Evolutionary conservation across 2,113 vertebrate species (phyloP), one percentile per base, ranked within the genome.

Genomic region (human (Homo sapiens)): DNA sequence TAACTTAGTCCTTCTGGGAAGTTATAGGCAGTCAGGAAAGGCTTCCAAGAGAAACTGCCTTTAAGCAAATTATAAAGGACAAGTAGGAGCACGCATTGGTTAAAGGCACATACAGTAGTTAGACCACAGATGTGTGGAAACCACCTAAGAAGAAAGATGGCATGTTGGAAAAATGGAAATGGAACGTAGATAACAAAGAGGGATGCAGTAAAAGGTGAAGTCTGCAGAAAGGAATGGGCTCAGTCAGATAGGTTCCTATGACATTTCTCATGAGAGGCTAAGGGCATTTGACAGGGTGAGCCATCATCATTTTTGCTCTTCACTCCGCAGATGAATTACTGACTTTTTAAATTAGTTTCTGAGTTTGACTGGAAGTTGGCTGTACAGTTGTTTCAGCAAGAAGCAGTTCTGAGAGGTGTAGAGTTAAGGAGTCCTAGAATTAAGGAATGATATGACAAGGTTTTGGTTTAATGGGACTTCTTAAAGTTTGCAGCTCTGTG

Each of bases 141-240:
- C 38, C 32, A 27, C 3, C 0, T 1, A 12, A 88, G 57, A n/a
- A 52, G n/a, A 85, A 8, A 6, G 9, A 38, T 22, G 80, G 20
- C 45, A 1, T n/a, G 32, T 70, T 84, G 17, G 18, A 40, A 48
- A 27, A 80, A 23, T 13, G 14, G 90, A 81, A 45, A 6, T 23
- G 16, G 66, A 66, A 17, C 35, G 30, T 13, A 59, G 55, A 25
- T 27, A 72, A 20, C 14, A 61, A 66, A 79, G 38, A 85, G 30
- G 68, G 64, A 57, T 8, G 1, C 35, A 40, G 23, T 16, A 3
- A 8, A 35, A 30, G 25, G 13, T 40, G 57, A 48, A 80, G 23
- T 16, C 88, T n/a, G 1, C 9, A 66, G n/a, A 27, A 30, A 20
- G 48, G 35, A 32, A 38, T 25, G 1, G 38, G 50, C 48, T 72